Conservation (phyloP, 2,797 vertebrate genomes). For the Sebastes diaconus region DNA sequence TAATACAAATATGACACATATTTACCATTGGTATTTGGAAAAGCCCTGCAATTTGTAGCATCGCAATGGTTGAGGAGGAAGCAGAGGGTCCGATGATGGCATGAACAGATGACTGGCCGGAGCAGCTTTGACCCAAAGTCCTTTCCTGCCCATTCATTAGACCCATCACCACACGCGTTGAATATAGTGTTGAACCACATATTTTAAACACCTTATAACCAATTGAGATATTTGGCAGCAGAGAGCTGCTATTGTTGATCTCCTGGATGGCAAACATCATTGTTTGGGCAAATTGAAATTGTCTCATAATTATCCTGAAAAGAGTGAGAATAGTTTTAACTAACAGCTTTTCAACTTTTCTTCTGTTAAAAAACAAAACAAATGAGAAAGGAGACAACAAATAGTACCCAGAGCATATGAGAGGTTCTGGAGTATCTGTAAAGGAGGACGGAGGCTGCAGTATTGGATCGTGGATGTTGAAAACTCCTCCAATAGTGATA, state of each 20-base stretch:
- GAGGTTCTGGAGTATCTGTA: slow-evolving; percentile 63
- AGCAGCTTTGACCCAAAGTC: slow-evolving; percentile 59
- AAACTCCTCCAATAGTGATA: slow-evolving; percentile 80
- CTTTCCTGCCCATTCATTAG: slow-evolving; percentile 74
- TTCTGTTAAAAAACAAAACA: not conserved
- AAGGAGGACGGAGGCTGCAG: slow-evolving; percentile 58
- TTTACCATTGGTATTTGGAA: slow-evolving; percentile 84
- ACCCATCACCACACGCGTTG: slow-evolving; percentile 74
- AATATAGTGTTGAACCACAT: slow-evolving; percentile 77
- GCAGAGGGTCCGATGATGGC: slow-evolving; percentile 81
- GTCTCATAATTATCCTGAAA: slow-evolving; percentile 78
- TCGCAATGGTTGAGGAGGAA: slow-evolving; percentile 81
- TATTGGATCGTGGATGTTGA: slow-evolving; percentile 78
- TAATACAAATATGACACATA: not conserved
- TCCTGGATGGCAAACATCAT: slow-evolving; percentile 85
- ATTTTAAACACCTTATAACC: slow-evolving; percentile 81
- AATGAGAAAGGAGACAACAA: slow-evolving; percentile 10
- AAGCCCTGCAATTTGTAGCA: slow-evolving; percentile 75
- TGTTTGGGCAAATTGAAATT: slow-evolving; percentile 82
- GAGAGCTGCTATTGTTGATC: slow-evolving; percentile 81
- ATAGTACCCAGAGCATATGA: slow-evolving; percentile 77
- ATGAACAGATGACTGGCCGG: slow-evolving; percentile 69
- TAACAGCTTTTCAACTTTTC: not conserved
- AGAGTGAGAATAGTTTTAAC: not conserved
- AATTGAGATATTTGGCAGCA: slow-evolving; percentile 77